A percentile compares a stretch with the other conserved stretches of the same genome.
Conservation (phyloP, 2,113 vertebrate species). For the Ameiurus melas region DNA sequence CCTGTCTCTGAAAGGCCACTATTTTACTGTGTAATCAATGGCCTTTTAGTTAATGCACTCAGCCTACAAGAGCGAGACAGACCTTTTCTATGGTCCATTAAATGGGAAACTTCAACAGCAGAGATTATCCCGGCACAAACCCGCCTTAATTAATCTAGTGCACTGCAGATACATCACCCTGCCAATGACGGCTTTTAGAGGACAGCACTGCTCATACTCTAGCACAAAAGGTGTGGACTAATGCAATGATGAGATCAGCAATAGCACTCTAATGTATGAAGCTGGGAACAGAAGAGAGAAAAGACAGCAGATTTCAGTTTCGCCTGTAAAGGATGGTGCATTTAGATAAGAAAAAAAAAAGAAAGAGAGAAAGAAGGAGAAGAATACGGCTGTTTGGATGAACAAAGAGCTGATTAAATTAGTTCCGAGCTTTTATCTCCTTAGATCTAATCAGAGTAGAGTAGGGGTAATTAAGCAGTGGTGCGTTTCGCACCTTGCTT, state of each 20-base stretch:
- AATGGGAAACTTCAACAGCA: constrained; percentile 45
- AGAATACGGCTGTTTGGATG: constrained; percentile 37
- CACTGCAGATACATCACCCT: constrained; percentile 35
- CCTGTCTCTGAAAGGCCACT: constrained; percentile 45
- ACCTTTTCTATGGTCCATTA: constrained; percentile 49
- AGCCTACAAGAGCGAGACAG: constrained; percentile 39
- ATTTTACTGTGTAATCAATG: constrained; percentile 53
- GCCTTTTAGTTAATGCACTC: constrained; percentile 50
- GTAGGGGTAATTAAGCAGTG: constrained; percentile 51
- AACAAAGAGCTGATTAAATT: constrained; percentile 60
- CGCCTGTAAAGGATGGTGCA: constrained; percentile 34
- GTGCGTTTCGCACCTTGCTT: constrained; percentile 48
- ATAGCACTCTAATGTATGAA: constrained; percentile 43
- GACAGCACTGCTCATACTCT: constrained; percentile 35
- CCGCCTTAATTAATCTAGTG: constrained; percentile 48
- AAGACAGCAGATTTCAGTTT: constrained; percentile 49
- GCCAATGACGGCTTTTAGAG: constrained; percentile 41
- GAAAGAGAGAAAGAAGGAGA: constrained; percentile 31
- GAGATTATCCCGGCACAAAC: constrained; percentile 44
- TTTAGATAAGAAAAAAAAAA: constrained; percentile 42
- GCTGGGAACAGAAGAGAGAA: constrained; percentile 39
- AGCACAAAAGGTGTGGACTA: constrained; percentile 48
- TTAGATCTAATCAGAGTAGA: constrained; percentile 54
- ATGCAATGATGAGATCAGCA: constrained; percentile 47
- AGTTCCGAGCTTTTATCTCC: constrained; percentile 56